Base-by-base conservation (phyloP, 1,140 invertebrate species). In the Drosophila simulans region DNA sequence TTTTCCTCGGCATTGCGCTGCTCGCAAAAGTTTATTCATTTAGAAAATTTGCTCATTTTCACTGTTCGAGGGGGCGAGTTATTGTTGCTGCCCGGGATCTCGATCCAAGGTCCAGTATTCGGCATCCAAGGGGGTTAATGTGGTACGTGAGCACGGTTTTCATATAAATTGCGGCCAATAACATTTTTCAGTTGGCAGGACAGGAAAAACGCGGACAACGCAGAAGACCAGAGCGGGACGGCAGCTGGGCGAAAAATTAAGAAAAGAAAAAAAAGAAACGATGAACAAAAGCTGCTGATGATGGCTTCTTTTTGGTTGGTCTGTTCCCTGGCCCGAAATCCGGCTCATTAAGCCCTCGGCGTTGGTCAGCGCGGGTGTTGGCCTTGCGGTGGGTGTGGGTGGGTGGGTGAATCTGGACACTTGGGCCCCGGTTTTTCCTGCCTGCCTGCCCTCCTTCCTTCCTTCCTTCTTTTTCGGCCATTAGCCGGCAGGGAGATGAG, bases 161-260 rank as follows among this genome's bases (percentile, higher is more conserved):
- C 84, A 88, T 88, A 88, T 88, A 88, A 88, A 88, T 88, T 88
- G 84, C 76, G 76, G 84, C 84, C 84, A 88, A 88, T 88, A 88
- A 88, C 84, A 88, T 88, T 88, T 88, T 88, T 88, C 84, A 88
- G 84, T 88, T 89, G 84, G 84, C 59, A 80, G 46, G 58, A 66
- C 83, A 86, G 81, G 83, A 79, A 88, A 88, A 86, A 83, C 83
- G 83, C 83, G 75, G 31, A 83, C 84, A 79, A 86, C 80, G 79
- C 83, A 79, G 49, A 76, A 79, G 83, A 66, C 77, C 74, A 79
- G 83, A 70, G 81, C 74, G 63, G 64, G 58, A 60, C 59, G 63
- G 45, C 58, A 48, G 35, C 22, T 56, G 37, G 58, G 5, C 27
- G 17, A 17, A 17, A 17, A 17, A 17, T 17, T 17, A 17, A 31